Evolutionary conservation across 2,113 vertebrate genomes (phyloP), one percentile per base, ranked within the genome.

Genomic region (Gasterosteus nipponicus): DNA sequence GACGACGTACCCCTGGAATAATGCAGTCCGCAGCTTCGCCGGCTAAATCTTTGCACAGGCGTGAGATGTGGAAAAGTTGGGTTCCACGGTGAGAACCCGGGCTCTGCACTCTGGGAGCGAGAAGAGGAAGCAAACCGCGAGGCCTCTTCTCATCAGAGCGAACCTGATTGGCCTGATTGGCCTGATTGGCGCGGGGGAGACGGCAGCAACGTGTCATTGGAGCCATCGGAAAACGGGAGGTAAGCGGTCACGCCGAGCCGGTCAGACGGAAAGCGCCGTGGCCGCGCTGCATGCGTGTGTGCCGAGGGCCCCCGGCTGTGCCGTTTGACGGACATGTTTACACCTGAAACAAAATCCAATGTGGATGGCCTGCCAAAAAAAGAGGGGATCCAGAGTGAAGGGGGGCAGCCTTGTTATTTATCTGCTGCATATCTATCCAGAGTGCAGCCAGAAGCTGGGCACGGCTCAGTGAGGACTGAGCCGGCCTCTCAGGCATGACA

Each of bases 291-390:
- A 41, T 46, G 79, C 54, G 7, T 39, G 77, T 44, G 75, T 80
- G 72, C 74, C 42, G 18, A 54, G 19, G 65, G 65, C 69, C 83
- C 75, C 79, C 68, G 42, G 82, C 81, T 79, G 63, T 31, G 74
- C 73, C 72, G 65, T 76, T 84, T 90, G 93, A 93, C 91, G 90
- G 89, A 90, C 88, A 76, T 90, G 90, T 92, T 92, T 92, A 89
- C 86, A 84, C 86, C 89, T 89, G 81, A 89, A 81, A 89, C 80
- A 83, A 90, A 89, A 89, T 66, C 76, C 80, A 65, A 82, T 63
- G 81, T 54, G 84, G 81, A 78, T 49, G 76, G 84, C 82, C 84
- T 88, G 87, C 89, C 90, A 91, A 84, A 89, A 89, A 81, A 89
- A 83, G 80, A 85, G 77, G 85, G 76, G 84, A 90, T 86, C 85